Conservation (phyloP, 2,797 vertebrate species). For the Brotula barbata region DNA sequence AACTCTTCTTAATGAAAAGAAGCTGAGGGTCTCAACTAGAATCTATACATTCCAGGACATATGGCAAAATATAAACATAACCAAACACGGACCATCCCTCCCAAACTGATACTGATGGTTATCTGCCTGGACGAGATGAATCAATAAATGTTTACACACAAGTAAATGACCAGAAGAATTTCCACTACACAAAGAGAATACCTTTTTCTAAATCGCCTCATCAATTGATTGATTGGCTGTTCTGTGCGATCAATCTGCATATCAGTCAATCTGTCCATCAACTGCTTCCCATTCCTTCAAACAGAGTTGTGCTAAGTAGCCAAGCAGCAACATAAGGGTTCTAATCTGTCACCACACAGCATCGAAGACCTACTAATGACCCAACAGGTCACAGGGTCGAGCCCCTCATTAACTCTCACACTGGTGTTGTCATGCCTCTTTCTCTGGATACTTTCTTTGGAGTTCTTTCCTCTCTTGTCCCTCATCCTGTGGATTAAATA, state of each 20-base stretch:
- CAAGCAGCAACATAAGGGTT: conserved; percentile 40
- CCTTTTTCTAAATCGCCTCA: not conserved
- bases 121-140: not conserved
- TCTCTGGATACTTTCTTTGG: conserved; percentile 35
- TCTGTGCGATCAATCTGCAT: conserved; percentile 34
- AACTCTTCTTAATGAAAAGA: conserved; percentile 78
- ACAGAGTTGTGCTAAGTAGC: conserved; percentile 40
- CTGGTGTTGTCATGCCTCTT: conserved; percentile 26
- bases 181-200: conserved; percentile 35
- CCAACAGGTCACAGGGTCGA: conserved; percentile 59
- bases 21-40: conserved; percentile 15
- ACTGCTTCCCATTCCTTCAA: conserved; percentile 34
- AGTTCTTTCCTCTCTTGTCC: conserved; percentile 29
- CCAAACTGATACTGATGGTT: not conserved
- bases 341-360: conserved; percentile 45
- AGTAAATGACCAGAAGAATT: conserved; percentile 42
- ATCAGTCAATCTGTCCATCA: conserved; percentile 47
- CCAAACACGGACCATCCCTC: conserved; percentile 41
- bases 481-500: conserved; percentile 16
- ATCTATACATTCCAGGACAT: conserved; percentile 74
- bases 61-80: conserved; percentile 64
- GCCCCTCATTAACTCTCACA: conserved; percentile 59
- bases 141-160: not conserved
- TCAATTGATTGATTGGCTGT: conserved; percentile 32
- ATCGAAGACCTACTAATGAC: conserved; percentile 55